These are phyloP conservation scores for Patella caerulea DNA, from an alignment of 2,888 invertebrate genomes.

Conservation along the genomic window DNA sequence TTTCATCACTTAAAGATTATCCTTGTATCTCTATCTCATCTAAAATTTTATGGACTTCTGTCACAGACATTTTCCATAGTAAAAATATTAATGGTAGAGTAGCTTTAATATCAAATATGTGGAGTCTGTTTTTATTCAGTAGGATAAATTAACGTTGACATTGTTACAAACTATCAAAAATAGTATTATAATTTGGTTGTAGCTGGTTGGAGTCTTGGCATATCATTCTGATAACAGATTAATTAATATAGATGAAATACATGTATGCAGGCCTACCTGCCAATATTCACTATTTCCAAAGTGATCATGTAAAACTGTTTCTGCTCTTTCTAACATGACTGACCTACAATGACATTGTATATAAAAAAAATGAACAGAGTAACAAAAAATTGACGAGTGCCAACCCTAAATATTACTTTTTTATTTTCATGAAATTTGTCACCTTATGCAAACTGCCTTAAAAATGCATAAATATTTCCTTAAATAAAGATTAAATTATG, in stretches of 20 bases:
- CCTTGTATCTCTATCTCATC: too few relatives aligned
- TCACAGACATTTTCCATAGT: too few relatives aligned
- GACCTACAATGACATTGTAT: constrained; percentile 37
- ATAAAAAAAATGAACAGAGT: neutral
- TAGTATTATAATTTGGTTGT: neutral
- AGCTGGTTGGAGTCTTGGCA: neutral
- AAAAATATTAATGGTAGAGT: too few relatives aligned
- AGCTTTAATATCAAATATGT: too few relatives aligned
- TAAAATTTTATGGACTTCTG: too few relatives aligned
- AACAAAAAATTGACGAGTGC: neutral
- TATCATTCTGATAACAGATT: too few relatives aligned
- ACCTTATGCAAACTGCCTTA: too few relatives aligned
- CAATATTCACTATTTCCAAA: constrained; percentile 89
- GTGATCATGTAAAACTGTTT: constrained; percentile 73
- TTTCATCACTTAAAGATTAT: too few relatives aligned
- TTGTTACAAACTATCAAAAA: neutral
- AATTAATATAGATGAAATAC: neutral
- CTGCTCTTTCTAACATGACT: constrained; percentile 67
- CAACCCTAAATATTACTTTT: neutral
- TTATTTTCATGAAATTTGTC: neutral
- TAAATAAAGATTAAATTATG: too few relatives aligned
- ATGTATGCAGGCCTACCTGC: constrained; percentile 71
- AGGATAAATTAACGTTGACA: too few relatives aligned
- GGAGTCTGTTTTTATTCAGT: too few relatives aligned
- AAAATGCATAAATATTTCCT: too few relatives aligned